Base-by-base conservation (phyloP, 2,888 invertebrate species). In the Arge pagana region DNA sequence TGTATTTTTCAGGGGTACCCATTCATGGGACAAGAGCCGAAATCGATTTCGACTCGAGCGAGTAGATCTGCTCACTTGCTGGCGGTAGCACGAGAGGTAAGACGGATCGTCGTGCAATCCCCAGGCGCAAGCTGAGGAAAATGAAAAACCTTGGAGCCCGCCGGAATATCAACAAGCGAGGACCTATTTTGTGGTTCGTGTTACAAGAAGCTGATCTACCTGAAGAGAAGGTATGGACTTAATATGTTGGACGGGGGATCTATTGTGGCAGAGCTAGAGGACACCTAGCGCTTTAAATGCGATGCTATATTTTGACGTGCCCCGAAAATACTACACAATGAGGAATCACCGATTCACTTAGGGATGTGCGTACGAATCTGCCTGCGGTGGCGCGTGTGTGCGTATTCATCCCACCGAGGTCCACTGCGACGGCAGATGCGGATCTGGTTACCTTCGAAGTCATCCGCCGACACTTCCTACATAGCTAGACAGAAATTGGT, bases 251-350 rank as follows among this genome's bases (percentile, higher is more conserved):
- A 51, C 61, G 59, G 65, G 65, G 62, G 50, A 63, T 59, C 71
- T 57, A 71, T 71, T 71, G 71, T 74, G 65, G 64, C 64, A 59
- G 61, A 64, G 67, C 64, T 71, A 66, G 66, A 65, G 64, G 66
- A 71, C 71, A 71, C 70, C 71, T 68, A 70, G 72, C 70, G 70
- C 69, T 67, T 70, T 72, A 67, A 71, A 74, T 72, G 71, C 71
- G 68, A 71, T 28, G 33, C 45, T 68, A 52, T 72, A 74, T 72
- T 74, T 74, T 74, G 73, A 74, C 74, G 68, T 68, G 61, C 64
- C 67, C 71, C 62, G 67, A 69, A 73, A 69, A 74, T 73, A 75
- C 74, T 75, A 74, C 72, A 75, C 74, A 75, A 75, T 45, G n/a
- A 23, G 45, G 33, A 31, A 45, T 42, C 11, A 30, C 21, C 5